Conservation (phyloP, 1,140 invertebrate species). For the Neocloeon triangulifer region DNA sequence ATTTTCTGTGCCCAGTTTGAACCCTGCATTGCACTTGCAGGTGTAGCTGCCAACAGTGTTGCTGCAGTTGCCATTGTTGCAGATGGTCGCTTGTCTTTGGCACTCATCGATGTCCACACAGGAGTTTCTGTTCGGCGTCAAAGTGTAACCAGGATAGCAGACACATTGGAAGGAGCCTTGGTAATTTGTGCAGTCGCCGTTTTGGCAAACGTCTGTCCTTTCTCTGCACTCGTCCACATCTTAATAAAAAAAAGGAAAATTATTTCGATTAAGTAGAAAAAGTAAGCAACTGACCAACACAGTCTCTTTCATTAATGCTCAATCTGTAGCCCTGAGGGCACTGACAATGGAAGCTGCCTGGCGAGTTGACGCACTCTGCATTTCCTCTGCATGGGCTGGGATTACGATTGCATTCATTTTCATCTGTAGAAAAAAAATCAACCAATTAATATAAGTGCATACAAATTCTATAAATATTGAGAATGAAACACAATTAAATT, state of each 20-base stretch:
- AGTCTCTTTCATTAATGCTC: slow-evolving; percentile 34
- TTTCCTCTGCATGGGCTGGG: slow-evolving; percentile 49
- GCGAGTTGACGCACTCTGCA: slow-evolving; percentile 53
- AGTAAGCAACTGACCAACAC: slow-evolving; percentile 23
- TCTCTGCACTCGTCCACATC: slow-evolving; percentile 55
- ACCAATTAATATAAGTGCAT: neutral
- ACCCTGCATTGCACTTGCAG: slow-evolving; percentile 59
- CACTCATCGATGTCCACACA: slow-evolving; percentile 65
- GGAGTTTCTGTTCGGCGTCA: slow-evolving; percentile 29
- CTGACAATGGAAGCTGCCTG: slow-evolving; percentile 41
- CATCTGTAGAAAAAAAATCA: slow-evolving; percentile 21
- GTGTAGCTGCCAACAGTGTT: slow-evolving; percentile 52
- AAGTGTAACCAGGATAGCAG: slow-evolving; percentile 28
- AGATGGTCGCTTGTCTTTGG: slow-evolving; percentile 37
- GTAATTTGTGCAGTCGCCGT: slow-evolving; percentile 44
- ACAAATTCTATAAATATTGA: slow-evolving; percentile 1
- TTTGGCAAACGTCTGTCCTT: slow-evolving; percentile 36
- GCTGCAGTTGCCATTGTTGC: slow-evolving; percentile 64
- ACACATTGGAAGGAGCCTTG: slow-evolving; percentile 47
- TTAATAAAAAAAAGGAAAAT: slow-evolving; percentile 9
- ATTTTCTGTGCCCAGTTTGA: slow-evolving; percentile 60
- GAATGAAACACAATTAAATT: neutral
- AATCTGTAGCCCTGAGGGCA: slow-evolving; percentile 60
- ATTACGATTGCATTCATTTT: slow-evolving; percentile 36
- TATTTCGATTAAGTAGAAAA: neutral